A percentile compares a stretch with the other conserved stretches of the same genome.
phyloP scores from a whole-genome alignment of 2,797 vertebrate species.

The Zenarchopterus dispar region DNA sequence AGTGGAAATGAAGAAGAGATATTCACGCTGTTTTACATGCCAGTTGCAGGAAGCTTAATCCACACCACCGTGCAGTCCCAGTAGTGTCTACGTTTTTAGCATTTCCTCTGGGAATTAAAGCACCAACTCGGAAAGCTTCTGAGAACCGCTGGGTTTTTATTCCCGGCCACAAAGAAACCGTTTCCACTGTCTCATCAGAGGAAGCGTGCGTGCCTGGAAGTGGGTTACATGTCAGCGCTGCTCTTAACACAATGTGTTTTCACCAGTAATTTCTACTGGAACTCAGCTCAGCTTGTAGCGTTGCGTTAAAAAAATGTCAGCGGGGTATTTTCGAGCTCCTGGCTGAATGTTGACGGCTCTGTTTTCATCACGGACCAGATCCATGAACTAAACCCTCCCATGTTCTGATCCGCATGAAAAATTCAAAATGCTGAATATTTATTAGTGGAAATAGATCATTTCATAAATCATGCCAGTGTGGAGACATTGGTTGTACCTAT shows the following conservation, averaged over 20 bases:
- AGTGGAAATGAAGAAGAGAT: constrained; percentile 50
- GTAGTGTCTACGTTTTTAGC: constrained; percentile 39
- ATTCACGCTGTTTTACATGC: constrained; percentile 63
- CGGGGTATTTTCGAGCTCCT: constrained; percentile 17
- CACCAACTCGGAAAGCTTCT: constrained; percentile 9
- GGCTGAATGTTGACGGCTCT: constrained; percentile 23
- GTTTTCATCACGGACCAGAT: constrained; percentile 22
- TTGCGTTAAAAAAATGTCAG: constrained; percentile 4
- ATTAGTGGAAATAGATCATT: too few species aligned
- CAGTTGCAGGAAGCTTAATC: constrained; percentile 61
- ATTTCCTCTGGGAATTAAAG: constrained; percentile 46
- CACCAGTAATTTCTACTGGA: not conserved
- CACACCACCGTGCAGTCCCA: constrained; percentile 35
- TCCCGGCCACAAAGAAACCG: constrained; percentile 12
- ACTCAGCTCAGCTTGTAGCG: constrained; percentile 14
- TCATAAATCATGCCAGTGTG: too few species aligned
- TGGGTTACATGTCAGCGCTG: constrained; percentile 23
- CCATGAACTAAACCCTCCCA: constrained; percentile 16
- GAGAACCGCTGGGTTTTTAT: constrained; percentile 16
- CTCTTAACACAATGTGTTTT: not conserved
- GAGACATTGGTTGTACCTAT: too few species aligned
- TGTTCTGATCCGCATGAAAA: constrained; percentile 5
- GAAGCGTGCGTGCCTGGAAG: constrained; percentile 12
- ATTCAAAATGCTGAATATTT: not conserved
- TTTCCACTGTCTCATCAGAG: constrained; percentile 11